Percentiles rank a stretch among this genome's conserved stretches.
These are phyloP conservation scores for Anthoscopus minutus DNA, from an alignment of 2,113 vertebrate species.

Conservation along the genomic window DNA sequence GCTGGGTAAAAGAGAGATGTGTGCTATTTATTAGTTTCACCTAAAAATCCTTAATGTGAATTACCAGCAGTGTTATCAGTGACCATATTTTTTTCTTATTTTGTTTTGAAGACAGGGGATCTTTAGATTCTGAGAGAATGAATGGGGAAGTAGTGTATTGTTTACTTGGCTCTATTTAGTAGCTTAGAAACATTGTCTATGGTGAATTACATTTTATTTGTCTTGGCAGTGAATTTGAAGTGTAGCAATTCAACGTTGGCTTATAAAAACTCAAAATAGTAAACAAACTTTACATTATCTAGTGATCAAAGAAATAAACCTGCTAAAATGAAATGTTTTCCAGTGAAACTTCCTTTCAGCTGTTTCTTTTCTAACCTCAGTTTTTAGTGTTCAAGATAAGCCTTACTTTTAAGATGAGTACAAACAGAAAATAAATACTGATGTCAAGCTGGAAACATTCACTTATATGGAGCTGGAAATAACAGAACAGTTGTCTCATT, in stretches of 20 bases:
- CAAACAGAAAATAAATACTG: conserved; percentile 22
- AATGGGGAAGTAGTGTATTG: background rate
- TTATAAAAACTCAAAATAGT: conserved; percentile 40
- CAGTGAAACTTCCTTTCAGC: conserved; percentile 47
- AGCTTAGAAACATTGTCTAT: conserved; percentile 17
- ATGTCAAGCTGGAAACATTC: background rate
- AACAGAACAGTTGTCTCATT: background rate
- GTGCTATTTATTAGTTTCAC: background rate
- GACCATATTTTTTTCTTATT: background rate
- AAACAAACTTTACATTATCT: conserved; percentile 49
- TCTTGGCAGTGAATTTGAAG: conserved; percentile 29
- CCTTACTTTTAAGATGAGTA: conserved; percentile 41
- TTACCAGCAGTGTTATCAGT: background rate
- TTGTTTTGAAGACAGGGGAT: background rate
- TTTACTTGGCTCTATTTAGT: conserved; percentile 26
- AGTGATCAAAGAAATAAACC: conserved; percentile 55
- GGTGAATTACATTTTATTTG: conserved; percentile 47
- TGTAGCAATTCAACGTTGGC: background rate
- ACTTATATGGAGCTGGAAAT: background rate
- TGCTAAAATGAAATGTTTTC: conserved; percentile 49
- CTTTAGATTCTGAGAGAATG: background rate
- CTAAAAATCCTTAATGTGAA: background rate
- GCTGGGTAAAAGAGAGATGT: background rate
- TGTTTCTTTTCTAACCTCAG: conserved; percentile 47
- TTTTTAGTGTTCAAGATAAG: conserved; percentile 54